Evolutionary conservation across 2,113 vertebrate species (phyloP), one percentile per base, ranked within the genome.

Genomic region (Uropsilus gracilis): DNA sequence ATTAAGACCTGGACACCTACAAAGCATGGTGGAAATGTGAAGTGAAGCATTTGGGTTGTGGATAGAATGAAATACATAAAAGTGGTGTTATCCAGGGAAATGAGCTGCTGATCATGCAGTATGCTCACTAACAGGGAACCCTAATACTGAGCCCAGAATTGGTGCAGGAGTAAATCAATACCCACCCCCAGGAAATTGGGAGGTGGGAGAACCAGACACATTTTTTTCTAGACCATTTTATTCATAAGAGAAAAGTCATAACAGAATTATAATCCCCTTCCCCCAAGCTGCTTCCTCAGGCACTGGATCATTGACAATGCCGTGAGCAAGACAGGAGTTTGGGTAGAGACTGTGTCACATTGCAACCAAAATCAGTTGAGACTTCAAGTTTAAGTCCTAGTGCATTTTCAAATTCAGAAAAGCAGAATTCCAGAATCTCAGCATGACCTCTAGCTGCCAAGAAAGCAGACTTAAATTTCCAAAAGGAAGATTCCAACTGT

Each of bases 41-140:
- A 10, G 0, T 17, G 16, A 61, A 89, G 16, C 50, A 39, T 11
- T 46, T 30, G 13, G 10, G 37, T 20, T 34, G 10, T 71, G 13
- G 11, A 44, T 39, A 28, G 68, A 84, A 57, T 30, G 5, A 16
- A 78, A 34, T 32, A 46, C 20, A 2, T 6, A 12, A 16, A 73
- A n/a, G 6, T 63, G 10, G 61, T 6, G 22, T 9, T 50, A 8
- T 55, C 4, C 1, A 28, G 32, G 30, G 10, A 32, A 18, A 5
- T 32, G 20, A 75, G 57, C 28, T 57, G 0, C n/a, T 7, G 37
- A 3, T 4, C 13, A 9, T 2, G 16, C 5, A 6, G 4, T 5
- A 34, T n/a, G 16, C n/a, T 64, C 22, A 37, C 39, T 39, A 2
- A 8, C 11, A 22, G n/a, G 57, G n/a, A 69, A 61, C 53, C 12